Evolutionary conservation across 2,113 vertebrate species (phyloP).

Genomic region (Donacobius atricapilla): DNA sequence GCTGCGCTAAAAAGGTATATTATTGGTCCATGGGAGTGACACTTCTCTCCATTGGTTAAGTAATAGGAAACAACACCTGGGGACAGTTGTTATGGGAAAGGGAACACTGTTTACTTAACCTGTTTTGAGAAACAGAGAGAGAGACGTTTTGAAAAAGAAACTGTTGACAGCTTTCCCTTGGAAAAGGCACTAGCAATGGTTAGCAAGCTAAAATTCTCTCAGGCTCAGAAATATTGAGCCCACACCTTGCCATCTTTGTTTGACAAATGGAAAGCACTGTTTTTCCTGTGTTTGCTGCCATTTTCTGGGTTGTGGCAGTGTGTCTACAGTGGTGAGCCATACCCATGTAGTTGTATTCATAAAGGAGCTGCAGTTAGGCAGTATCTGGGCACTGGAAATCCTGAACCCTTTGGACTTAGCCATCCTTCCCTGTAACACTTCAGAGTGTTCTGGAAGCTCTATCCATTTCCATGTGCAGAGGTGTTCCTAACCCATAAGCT

Average conservation of each 20-base stretch:
- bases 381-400: not conserved
- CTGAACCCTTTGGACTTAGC: not conserved
- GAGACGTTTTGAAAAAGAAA: no score
- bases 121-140: no score
- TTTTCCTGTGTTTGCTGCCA: not conserved
- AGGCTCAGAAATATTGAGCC: no score
- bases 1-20: no score
- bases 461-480: not conserved
- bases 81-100: no score
- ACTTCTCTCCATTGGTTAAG: no score
- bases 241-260: not conserved
- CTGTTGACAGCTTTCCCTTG: no score
- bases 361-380: not conserved
- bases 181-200: no score
- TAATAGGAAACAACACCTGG: no score
- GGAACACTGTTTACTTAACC: no score
- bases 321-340: not conserved
- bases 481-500: not conserved
- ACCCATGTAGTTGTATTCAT: not conserved
- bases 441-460: not conserved
- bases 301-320: not conserved
- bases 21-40: no score
- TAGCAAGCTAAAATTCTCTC: no score
- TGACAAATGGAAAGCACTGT: not conserved
- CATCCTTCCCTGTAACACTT: not conserved